phyloP scores from a whole-genome alignment of 1,140 invertebrate genomes.

The Drosophila tropicalis region DNA sequence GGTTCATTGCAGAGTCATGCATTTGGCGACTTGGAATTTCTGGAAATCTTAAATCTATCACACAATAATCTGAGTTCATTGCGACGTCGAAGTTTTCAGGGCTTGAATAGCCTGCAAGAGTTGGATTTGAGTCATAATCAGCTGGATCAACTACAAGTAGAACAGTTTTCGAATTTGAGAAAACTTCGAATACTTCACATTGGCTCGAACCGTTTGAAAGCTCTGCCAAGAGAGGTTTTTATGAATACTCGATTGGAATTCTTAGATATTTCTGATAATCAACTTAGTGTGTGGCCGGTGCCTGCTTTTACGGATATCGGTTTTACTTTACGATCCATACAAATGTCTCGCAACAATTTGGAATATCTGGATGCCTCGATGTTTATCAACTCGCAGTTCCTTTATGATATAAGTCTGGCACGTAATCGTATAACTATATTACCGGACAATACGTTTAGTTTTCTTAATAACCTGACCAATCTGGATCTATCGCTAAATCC shows the following conservation, averaged over 20 bases:
- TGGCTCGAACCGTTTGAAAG: slow-evolving; percentile 89
- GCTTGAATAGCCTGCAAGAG: slow-evolving; percentile 89
- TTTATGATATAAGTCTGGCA: slow-evolving; percentile 91
- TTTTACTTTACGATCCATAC: slow-evolving; percentile 89
- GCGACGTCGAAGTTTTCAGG: slow-evolving; percentile 89
- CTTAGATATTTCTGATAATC: slow-evolving; percentile 91
- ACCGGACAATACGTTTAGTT: slow-evolving; percentile 94
- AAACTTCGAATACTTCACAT: slow-evolving; percentile 91
- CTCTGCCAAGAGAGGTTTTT: slow-evolving; percentile 91
- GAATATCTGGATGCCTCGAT: slow-evolving; percentile 94
- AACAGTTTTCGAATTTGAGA: slow-evolving; percentile 91
- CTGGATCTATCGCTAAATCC: slow-evolving; percentile 92
- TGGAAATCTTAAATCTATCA: slow-evolving; percentile 90
- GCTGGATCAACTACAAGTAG: slow-evolving; percentile 90
- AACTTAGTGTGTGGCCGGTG: slow-evolving; percentile 89
- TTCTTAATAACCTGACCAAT: slow-evolving; percentile 89
- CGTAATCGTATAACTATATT: slow-evolving; percentile 92
- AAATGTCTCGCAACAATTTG: slow-evolving; percentile 91
- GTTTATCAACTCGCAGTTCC: slow-evolving; percentile 91
- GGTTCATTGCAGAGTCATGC: slow-evolving; percentile 88
- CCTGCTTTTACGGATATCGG: slow-evolving; percentile 89
- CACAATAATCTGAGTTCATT: slow-evolving; percentile 90
- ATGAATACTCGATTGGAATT: slow-evolving; percentile 91
- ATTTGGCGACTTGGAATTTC: slow-evolving; percentile 87
- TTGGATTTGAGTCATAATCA: slow-evolving; percentile 91